A percentile compares a stretch with the other conserved stretches of the same genome.
phyloP scores from a whole-genome alignment of 2,888 invertebrate species.

The Ophraella communa region DNA sequence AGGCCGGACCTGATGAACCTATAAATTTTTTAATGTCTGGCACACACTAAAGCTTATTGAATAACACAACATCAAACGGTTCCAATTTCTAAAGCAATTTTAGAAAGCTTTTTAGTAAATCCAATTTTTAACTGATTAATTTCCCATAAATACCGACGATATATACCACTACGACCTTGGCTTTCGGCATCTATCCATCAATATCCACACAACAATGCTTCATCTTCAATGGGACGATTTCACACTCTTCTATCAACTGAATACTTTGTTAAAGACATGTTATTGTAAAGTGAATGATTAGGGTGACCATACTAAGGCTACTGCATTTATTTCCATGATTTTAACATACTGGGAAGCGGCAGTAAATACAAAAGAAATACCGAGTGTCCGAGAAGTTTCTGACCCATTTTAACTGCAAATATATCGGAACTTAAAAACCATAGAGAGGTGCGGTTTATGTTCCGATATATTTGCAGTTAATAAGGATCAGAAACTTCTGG shows the following conservation, averaged over 20 bases:
- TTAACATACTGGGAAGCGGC: neutral
- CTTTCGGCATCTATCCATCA: conserved; percentile 21
- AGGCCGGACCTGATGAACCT: neutral
- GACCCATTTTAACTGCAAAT: too few species aligned
- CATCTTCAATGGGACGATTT: conserved; percentile 9
- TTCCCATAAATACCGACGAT: neutral
- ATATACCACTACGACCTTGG: conserved; percentile 12
- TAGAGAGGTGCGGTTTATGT: too few species aligned
- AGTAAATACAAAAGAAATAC: too few species aligned
- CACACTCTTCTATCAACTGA: conserved; percentile 19
- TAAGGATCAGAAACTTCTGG: too few species aligned
- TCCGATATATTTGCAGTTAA: too few species aligned
- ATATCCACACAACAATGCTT: conserved; percentile 14
- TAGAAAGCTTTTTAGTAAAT: conserved; percentile 4
- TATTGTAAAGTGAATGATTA: conserved; percentile 2
- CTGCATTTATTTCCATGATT: neutral
- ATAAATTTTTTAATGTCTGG: neutral
- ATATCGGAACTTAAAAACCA: too few species aligned
- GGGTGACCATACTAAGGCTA: conserved; percentile 16
- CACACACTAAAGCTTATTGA: neutral
- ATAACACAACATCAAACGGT: neutral
- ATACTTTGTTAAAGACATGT: conserved; percentile 14
- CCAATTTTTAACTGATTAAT: conserved; percentile 15
- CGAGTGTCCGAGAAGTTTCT: too few species aligned
- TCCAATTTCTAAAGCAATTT: conserved; percentile 3